Base-by-base conservation (phyloP, 53 echinoderm and acorn worm genomes). In the Actinopyga echinites region DNA sequence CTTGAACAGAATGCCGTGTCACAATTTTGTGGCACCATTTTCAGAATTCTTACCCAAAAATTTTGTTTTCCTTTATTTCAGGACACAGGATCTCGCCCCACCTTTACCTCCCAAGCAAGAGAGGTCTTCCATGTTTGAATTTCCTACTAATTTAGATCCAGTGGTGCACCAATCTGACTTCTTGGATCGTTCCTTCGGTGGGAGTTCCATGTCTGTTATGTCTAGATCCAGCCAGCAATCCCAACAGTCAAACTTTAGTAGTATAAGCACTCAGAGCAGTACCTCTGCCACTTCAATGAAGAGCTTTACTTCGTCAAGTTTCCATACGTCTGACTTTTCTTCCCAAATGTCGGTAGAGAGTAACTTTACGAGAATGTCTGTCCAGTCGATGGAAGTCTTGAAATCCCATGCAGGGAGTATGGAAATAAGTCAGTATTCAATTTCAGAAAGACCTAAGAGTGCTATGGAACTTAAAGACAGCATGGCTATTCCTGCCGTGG, bases 221-320 rank as follows among this genome's bases (percentile, higher is more conserved):
- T 93, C 93, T 66, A 87, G 87, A n/a, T 83, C 88, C 13, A 93
- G 93, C 11, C 89, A 95, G 80, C 61, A 91, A 40, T 93, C 93
- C 56, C 93, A 86, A 57, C 83, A 91, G 30, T 87, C 89, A 30
- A 81, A 83, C 37, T 93, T 87, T 78, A 78, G 96, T 1, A 89
- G 91, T 0, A 85, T 89, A 22, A 93, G 93, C 33, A 85, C 87
- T 80, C 79, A 83, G 29, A 96, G 96, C 57, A 93, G 86, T 73
- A 87, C 89, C 40, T 77, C 77, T 5, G 56, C 55, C 23, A 84
- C 87, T n/a, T 93, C 93, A 22, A 80, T 79, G 35, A 42, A 75
- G 43, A 75, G 85, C 31, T 33, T 60, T 19, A 75, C 85, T 35
- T 59, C 38, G 26, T 75, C 85, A 23, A 57, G 85, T 58, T 29